Percentiles rank a stretch among this genome's conserved stretches.
Conservation (phyloP, 2,888 invertebrate species). For the Aromia moschata region DNA sequence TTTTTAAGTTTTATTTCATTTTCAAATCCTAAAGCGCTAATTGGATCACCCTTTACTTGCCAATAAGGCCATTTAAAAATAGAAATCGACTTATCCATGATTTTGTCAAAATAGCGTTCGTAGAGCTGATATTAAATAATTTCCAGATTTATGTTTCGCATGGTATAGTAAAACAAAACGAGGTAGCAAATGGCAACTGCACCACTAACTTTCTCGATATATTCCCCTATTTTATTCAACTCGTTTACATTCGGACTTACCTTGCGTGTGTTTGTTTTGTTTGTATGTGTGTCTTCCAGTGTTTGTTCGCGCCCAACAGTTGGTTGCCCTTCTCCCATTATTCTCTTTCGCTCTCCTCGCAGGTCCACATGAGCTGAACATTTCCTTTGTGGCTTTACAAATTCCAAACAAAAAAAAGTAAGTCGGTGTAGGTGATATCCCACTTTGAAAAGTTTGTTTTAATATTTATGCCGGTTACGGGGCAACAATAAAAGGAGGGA, state of each 20-base stretch:
- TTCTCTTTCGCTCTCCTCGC: constrained; percentile 11
- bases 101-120: no score
- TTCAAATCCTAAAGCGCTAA: no score
- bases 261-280: constrained; percentile 43
- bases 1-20: no score
- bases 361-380: constrained; percentile 13
- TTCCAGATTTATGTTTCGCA: no score
- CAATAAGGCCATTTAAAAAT: no score
- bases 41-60: no score
- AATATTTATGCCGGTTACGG: constrained; percentile 16
- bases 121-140: no score
- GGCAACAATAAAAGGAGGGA: constrained; percentile 16
- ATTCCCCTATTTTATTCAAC: constrained; percentile 43
- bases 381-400: constrained; percentile 17
- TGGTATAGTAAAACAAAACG: no score
- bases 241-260: constrained; percentile 44
- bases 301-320: constrained; percentile 42
- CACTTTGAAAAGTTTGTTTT: constrained; percentile 7
- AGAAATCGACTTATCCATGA: no score
- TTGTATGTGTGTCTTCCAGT: constrained; percentile 39
- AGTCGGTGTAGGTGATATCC: constrained; percentile 9
- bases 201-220: neutral
- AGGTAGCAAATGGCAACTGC: no score
- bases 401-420: constrained; percentile 10
- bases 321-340: constrained; percentile 33